phyloP scores from a whole-genome alignment of 1,140 invertebrate genomes.

The Chymomyza costata region DNA sequence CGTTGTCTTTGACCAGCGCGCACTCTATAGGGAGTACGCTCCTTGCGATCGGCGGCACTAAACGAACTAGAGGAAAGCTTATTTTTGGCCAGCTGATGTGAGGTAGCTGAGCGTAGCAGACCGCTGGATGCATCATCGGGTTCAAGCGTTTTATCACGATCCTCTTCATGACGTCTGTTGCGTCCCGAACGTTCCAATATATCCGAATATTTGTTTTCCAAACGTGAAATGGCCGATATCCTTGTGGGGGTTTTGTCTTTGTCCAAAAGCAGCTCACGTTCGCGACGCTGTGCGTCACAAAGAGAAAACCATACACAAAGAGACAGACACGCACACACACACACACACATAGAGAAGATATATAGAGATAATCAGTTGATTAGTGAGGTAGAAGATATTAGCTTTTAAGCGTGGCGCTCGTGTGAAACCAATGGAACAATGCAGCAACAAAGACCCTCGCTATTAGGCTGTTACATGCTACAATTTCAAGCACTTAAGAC shows the following conservation, averaged over 20 bases:
- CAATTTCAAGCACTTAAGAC: too few species aligned
- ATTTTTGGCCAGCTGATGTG: conserved; percentile 76
- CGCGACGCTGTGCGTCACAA: conserved; percentile 50
- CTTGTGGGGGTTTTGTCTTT: conserved; percentile 71
- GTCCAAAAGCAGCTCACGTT: conserved; percentile 36
- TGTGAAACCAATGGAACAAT: conserved; percentile 61
- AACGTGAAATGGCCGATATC: conserved; percentile 79
- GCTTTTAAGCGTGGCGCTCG: conserved; percentile 49
- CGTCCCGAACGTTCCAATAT: conserved; percentile 81
- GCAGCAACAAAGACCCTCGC: conserved; percentile 13
- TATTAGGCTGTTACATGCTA: too few species aligned
- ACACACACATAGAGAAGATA: too few species aligned
- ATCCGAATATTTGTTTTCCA: conserved; percentile 85
- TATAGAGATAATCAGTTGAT: conserved; percentile 21
- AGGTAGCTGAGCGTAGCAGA: conserved; percentile 80
- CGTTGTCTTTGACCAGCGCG: conserved; percentile 48
- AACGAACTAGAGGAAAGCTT: conserved; percentile 77
- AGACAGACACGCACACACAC: too few species aligned
- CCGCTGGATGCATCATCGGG: conserved; percentile 77
- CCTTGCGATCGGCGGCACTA: conserved; percentile 62
- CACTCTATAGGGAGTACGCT: conserved; percentile 65
- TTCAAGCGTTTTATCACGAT: conserved; percentile 82
- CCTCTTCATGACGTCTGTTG: conserved; percentile 77
- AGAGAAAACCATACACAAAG: conserved; percentile 43
- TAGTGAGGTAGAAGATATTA: conserved; percentile 58